Base-by-base conservation (phyloP, 2,797 vertebrate genomes). In the Vireo griseus region DNA sequence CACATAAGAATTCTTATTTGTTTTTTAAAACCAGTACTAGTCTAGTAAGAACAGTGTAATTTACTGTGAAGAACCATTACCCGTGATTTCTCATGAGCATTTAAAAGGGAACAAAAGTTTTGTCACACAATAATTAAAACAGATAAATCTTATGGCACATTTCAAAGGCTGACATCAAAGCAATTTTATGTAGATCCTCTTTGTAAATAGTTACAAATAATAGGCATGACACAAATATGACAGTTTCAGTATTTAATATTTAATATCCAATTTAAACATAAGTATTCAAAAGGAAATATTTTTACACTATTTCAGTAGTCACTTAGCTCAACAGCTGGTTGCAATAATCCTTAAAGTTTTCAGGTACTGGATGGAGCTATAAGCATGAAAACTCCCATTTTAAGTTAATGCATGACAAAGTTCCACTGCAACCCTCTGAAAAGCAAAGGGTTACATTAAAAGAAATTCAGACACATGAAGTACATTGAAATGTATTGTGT, bases 221-320 rank as follows among this genome's bases (percentile, higher is more conserved):
- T 5, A 95, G 25, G 69, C 85, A 69, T 58, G 94, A 91, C 83
- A 97, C 95, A 92, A 97, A 97, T 90, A 92, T 68, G 78, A 77
- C 84, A 89, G 72, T 96, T 94, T 96, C 47, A 54, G 77, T 86
- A 93, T 92, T 94, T 94, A 86, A 62, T 89, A 86, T 92, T 94
- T 87, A 83, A 92, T 96, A 97, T 95, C 90, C 97, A 97, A 95
- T 95, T 93, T 95, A 94, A 96, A 94, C 62, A 22, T 57, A 90
- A 75, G 50, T 90, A 82, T 91, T 94, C 82, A 81, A 96, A 97
- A 86, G 54, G 79, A 86, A 96, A 40, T 84, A 86, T 79, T 90
- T 78, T 75, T 76, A 88, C 75, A 88, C 39, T 84, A 59, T 92
- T 94, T 96, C 91, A 96, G 85, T 92, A 96, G 94, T 90, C 83